Conservation (phyloP, 1,140 invertebrate genomes). For the Drosophila funebris region DNA sequence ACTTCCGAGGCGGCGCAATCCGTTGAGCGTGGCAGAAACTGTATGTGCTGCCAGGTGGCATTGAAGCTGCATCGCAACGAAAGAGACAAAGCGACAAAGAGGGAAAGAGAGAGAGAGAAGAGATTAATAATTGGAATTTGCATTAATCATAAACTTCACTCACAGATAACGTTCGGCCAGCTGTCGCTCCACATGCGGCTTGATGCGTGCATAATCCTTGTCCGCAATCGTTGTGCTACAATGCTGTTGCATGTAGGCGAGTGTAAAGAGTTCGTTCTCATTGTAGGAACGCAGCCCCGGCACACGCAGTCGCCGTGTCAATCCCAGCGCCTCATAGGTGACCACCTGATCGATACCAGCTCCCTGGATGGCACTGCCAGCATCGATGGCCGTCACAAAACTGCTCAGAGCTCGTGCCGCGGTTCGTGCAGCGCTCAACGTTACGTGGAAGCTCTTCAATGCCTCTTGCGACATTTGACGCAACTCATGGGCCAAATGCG, state of each 20-base stretch:
- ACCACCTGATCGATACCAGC: constrained; percentile 68
- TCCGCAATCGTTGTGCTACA: constrained; percentile 77
- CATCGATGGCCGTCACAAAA: constrained; percentile 74
- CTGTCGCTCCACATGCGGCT: constrained; percentile 76
- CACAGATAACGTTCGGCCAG: constrained; percentile 76
- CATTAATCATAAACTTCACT: neutral
- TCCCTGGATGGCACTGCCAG: constrained; percentile 64
- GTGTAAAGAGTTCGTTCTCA: constrained; percentile 79
- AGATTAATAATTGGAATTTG: neutral
- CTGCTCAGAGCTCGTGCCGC: constrained; percentile 64
- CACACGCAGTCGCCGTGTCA: constrained; percentile 62
- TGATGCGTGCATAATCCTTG: constrained; percentile 79
- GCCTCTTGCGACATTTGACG: constrained; percentile 57
- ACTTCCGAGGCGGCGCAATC: constrained; percentile 66
- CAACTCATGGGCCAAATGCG: constrained; percentile 57
- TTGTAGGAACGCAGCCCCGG: constrained; percentile 73
- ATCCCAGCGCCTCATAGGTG: constrained; percentile 70
- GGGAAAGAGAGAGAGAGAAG: neutral
- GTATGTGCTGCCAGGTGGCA: constrained; percentile 81
- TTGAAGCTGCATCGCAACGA: constrained; percentile 66
- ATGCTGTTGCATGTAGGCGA: constrained; percentile 81
- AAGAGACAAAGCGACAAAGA: constrained; percentile 14
- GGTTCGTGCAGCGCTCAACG: constrained; percentile 70
- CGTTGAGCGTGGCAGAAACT: constrained; percentile 74
- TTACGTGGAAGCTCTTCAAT: constrained; percentile 74